These are phyloP conservation scores for Dufourea novaeangliae DNA, from an alignment of 1,140 invertebrate genomes.

Conservation along the genomic window DNA sequence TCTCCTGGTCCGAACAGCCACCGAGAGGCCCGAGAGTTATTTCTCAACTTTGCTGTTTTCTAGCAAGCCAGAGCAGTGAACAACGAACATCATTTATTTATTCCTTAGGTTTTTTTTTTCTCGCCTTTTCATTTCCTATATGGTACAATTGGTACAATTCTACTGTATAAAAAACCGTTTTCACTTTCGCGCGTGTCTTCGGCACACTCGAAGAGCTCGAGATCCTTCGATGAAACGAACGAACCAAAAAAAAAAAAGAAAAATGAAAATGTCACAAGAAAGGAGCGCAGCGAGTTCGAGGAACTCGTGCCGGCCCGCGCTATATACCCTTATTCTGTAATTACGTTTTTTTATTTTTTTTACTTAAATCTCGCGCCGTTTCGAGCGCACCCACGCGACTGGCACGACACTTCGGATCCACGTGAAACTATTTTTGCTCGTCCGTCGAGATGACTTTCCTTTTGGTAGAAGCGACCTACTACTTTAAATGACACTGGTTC, in stretches of 20 bases:
- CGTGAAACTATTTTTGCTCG: slow-evolving; percentile 40
- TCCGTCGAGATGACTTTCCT: slow-evolving; percentile 58
- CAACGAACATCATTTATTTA: slow-evolving; percentile 76
- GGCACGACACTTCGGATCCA: slow-evolving; percentile 50
- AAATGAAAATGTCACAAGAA: too few relatives aligned
- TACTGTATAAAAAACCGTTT: slow-evolving; percentile 71
- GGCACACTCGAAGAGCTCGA: slow-evolving; percentile 27
- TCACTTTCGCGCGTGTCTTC: slow-evolving; percentile 23
- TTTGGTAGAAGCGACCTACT: slow-evolving; percentile 74
- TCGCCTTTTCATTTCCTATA: slow-evolving; percentile 63
- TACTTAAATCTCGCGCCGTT: slow-evolving; percentile 12
- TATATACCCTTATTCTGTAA: too few relatives aligned
- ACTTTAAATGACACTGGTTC: slow-evolving; percentile 76
- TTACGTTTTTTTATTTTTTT: background rate
- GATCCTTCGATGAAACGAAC: slow-evolving; percentile 7
- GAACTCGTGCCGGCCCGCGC: background rate
- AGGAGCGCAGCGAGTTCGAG: background rate
- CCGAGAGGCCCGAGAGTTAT: slow-evolving; percentile 69
- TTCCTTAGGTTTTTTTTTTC: slow-evolving; percentile 62
- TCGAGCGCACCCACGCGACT: slow-evolving; percentile 24
- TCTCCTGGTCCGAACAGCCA: slow-evolving; percentile 58
- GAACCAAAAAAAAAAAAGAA: background rate
- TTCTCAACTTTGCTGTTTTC: slow-evolving; percentile 63
- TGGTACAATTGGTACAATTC: slow-evolving; percentile 67
- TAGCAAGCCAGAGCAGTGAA: slow-evolving; percentile 78